Conservation (phyloP, 2,888 invertebrate species). For the Lacanobia oleracea region DNA sequence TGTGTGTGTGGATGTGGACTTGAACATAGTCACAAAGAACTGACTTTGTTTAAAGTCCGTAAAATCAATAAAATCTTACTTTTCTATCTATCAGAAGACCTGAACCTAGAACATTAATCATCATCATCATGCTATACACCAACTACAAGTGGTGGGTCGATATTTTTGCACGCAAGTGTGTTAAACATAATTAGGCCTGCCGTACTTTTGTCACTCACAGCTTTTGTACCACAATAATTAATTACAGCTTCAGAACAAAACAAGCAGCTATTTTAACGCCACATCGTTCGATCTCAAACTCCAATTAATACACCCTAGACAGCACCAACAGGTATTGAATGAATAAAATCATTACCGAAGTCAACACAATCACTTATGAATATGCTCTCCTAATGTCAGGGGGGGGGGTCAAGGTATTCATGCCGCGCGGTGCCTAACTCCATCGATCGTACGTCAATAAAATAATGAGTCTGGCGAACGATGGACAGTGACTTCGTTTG, state of each 20-base stretch:
- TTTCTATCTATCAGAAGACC: too few relatives aligned
- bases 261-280: neutral
- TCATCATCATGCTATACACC: too few relatives aligned
- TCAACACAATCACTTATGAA: constrained; percentile 4
- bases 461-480: neutral
- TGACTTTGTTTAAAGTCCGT: too few relatives aligned
- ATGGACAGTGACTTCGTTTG: neutral
- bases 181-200: neutral
- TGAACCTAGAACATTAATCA: too few relatives aligned
- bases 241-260: neutral
- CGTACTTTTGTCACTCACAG: constrained; percentile 1
- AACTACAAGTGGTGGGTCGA: too few relatives aligned
- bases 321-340: neutral
- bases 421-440: neutral
- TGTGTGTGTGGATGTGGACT: too few relatives aligned
- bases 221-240: constrained; percentile 2
- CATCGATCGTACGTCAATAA: constrained; percentile 15
- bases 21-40: too few relatives aligned
- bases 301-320: neutral
- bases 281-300: neutral
- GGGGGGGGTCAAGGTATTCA: neutral
- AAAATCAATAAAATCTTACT: too few relatives aligned
- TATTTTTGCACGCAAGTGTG: too few relatives aligned
- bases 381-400: neutral
- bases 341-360: neutral